Evolutionary conservation across 2,888 invertebrate species (phyloP).

Genomic region (Ectobius pallidus): DNA sequence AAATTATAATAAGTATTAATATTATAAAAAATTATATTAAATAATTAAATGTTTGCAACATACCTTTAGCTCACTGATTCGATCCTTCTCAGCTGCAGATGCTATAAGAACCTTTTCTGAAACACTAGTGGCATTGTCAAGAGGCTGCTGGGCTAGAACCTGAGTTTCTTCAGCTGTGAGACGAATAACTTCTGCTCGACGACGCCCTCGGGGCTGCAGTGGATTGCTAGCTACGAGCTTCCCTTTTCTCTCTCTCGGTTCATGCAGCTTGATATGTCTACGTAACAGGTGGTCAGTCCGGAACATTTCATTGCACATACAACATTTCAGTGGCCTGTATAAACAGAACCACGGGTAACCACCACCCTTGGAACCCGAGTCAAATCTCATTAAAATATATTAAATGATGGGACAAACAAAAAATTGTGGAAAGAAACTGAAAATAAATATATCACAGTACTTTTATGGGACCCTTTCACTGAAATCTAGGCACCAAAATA

Average conservation of each 20-base stretch:
- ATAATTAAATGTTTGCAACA: too few species aligned
- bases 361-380: too few species aligned
- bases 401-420: too few species aligned
- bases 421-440: not conserved
- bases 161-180: slow-evolving; percentile 47
- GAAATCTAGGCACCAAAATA: too few species aligned
- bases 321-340: slow-evolving; percentile 45
- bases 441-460: too few species aligned
- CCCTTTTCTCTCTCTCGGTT: slow-evolving; percentile 30
- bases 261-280: slow-evolving; percentile 48
- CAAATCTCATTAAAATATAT: too few species aligned
- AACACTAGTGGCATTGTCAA: slow-evolving; percentile 45
- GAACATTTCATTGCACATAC: slow-evolving; percentile 49
- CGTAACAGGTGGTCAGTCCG: slow-evolving; percentile 48
- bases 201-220: slow-evolving; percentile 19
- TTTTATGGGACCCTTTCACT: too few species aligned
- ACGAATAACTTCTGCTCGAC: slow-evolving; percentile 39
- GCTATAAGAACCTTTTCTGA: slow-evolving; percentile 52
- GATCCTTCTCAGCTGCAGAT: slow-evolving; percentile 50
- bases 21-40: too few species aligned
- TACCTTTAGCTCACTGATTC: slow-evolving; percentile 47
- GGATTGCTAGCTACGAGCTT: slow-evolving; percentile 23
- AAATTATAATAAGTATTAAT: too few species aligned
- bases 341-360: not conserved
- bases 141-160: slow-evolving; percentile 44